Evolutionary conservation across 2,797 vertebrate genomes (phyloP).

Genomic region (Potorous gilbertii): DNA sequence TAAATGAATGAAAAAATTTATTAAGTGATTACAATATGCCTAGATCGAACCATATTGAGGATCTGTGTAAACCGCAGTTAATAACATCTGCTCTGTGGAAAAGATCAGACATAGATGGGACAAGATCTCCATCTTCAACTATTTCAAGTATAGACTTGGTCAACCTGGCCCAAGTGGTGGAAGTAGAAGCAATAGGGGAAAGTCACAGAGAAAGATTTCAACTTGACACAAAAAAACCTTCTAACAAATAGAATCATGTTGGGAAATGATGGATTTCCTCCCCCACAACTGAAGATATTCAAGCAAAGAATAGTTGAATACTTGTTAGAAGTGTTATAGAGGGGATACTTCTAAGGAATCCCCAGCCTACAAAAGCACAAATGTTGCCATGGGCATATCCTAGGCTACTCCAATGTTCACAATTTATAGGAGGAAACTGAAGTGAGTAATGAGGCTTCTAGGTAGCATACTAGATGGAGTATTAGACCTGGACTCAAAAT

Average conservation of each 20-base stretch:
- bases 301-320: background rate
- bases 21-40: background rate
- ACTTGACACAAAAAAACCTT: background rate
- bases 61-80: background rate
- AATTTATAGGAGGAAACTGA: background rate
- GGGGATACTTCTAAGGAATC: background rate
- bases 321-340: background rate
- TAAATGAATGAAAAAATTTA: background rate
- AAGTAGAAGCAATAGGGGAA: background rate
- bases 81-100: background rate
- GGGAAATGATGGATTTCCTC: background rate
- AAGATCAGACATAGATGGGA: background rate
- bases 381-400: background rate
- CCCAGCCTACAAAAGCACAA: background rate
- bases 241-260: background rate
- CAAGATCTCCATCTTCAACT: background rate
- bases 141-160: background rate
- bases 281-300: background rate
- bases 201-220: background rate
- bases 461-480: background rate
- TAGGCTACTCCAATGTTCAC: background rate
- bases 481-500: background rate
- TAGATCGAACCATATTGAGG: background rate
- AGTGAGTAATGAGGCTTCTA: background rate
- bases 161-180: background rate